A percentile compares a stretch with the other conserved stretches of the same genome.
These are phyloP conservation scores for Indri indri DNA, from an alignment of 2,113 vertebrate genomes.

Conservation along the genomic window DNA sequence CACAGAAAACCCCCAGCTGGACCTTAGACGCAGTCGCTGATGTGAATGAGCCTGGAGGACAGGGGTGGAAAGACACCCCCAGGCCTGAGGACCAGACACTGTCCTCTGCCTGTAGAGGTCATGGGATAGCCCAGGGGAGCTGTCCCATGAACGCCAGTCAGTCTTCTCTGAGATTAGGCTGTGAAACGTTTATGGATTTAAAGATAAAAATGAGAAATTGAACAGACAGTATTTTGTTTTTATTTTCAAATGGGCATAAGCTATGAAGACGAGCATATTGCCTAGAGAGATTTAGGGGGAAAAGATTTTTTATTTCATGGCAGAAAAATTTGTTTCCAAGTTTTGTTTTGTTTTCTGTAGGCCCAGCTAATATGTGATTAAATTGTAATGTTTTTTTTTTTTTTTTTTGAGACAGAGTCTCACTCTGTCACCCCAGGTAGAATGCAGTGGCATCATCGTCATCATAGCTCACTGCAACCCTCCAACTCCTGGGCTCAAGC, in stretches of 20 bases:
- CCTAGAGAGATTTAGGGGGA: neutral
- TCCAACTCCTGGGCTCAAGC: no score
- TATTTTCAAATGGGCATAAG: neutral
- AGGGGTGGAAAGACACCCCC: neutral
- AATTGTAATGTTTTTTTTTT: neutral
- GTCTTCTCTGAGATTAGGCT: neutral
- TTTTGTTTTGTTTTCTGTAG: neutral
- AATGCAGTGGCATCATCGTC: no score
- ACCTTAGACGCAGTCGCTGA: neutral
- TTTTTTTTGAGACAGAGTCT: no score
- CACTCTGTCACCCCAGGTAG: no score
- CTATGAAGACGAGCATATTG: neutral
- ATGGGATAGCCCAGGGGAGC: neutral
- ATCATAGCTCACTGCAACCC: no score
- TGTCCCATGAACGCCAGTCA: neutral
- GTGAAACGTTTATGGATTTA: neutral
- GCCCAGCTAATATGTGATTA: neutral
- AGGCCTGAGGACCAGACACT: no score
- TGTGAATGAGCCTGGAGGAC: fast-evolving
- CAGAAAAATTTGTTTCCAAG: neutral
- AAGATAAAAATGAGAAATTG: neutral
- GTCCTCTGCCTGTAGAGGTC: neutral
- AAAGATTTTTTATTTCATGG: neutral
- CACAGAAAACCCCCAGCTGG: neutral
- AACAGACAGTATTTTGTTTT: neutral